Evolutionary conservation across 2,113 vertebrate genomes (phyloP).

Genomic region (Lipophrys pholis): DNA sequence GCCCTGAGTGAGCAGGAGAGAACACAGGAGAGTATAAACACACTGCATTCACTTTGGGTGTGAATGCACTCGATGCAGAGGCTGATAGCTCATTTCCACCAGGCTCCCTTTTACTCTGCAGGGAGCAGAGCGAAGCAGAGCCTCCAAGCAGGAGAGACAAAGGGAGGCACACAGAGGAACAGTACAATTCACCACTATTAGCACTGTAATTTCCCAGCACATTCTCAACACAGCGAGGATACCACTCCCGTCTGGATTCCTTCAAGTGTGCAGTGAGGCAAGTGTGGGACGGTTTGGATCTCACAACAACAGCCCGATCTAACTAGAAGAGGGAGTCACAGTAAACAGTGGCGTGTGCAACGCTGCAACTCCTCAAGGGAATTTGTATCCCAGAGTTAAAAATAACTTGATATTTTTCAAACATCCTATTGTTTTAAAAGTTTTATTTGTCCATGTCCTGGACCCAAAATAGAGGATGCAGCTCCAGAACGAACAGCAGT

Average conservation of each 20-base stretch:
- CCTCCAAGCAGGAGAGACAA: conserved; percentile 47
- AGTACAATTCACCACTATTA: conserved; percentile 41
- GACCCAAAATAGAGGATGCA: conserved; percentile 8
- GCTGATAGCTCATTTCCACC: conserved; percentile 27
- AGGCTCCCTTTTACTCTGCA: conserved; percentile 31
- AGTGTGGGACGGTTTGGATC: conserved; percentile 9
- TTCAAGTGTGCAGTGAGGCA: conserved; percentile 25
- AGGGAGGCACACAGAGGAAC: conserved; percentile 29
- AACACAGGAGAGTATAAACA: conserved; percentile 17
- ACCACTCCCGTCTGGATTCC: conserved; percentile 19
- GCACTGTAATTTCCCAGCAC: conserved; percentile 24
- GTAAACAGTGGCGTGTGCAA: conserved; percentile 15
- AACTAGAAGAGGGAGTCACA: conserved; percentile 13
- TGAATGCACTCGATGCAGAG: conserved; percentile 5
- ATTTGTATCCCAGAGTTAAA: conserved; percentile 18
- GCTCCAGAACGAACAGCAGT: background rate
- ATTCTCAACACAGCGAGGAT: conserved; percentile 13
- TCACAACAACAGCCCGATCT: conserved; percentile 28
- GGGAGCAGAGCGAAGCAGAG: conserved; percentile 30
- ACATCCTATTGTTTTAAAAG: conserved; percentile 20
- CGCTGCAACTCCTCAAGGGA: conserved; percentile 33
- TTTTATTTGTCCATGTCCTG: conserved; percentile 10
- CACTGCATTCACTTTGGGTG: conserved; percentile 8
- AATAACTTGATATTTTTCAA: conserved; percentile 3
- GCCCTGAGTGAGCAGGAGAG: background rate